These are phyloP conservation scores for Ammospiza nelsoni DNA, from an alignment of 2,113 vertebrate species.

Conservation along the genomic window DNA sequence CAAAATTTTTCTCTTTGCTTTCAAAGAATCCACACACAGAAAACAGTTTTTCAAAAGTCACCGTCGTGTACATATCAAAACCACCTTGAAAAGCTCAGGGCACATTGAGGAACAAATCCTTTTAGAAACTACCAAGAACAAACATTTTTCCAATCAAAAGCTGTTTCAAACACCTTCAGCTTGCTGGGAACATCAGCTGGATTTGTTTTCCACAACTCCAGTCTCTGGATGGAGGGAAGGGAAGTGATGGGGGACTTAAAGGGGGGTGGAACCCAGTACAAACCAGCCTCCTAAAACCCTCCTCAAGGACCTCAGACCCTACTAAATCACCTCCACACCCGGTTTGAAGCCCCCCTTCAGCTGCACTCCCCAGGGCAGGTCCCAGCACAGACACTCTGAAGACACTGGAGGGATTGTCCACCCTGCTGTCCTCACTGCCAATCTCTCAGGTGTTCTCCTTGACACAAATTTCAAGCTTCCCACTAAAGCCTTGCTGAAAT, in stretches of 20 bases:
- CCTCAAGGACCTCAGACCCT: accelerated
- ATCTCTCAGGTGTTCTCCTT: neutral
- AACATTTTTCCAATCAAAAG: neutral
- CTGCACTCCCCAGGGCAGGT: neutral
- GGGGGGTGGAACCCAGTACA: accelerated
- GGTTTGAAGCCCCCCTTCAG: neutral
- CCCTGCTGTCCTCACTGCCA: neutral
- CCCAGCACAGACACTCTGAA: neutral
- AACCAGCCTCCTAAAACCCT: neutral
- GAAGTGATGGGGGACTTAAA: accelerated
- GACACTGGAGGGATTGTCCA: neutral
- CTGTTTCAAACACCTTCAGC: neutral
- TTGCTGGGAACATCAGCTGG: neutral
- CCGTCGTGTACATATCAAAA: neutral
- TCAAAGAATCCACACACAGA: neutral
- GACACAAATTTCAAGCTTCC: neutral
- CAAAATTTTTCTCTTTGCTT: neutral
- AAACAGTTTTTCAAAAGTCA: conserved; percentile 15
- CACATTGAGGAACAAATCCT: neutral
- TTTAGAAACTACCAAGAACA: neutral
- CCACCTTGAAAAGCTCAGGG: neutral
- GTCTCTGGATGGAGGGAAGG: neutral
- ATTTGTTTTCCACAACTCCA: neutral
- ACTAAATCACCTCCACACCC: accelerated
- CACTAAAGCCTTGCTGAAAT: neutral